Base-by-base conservation (phyloP, 2,888 invertebrate species). In the Ichneumoninae sp. region DNA sequence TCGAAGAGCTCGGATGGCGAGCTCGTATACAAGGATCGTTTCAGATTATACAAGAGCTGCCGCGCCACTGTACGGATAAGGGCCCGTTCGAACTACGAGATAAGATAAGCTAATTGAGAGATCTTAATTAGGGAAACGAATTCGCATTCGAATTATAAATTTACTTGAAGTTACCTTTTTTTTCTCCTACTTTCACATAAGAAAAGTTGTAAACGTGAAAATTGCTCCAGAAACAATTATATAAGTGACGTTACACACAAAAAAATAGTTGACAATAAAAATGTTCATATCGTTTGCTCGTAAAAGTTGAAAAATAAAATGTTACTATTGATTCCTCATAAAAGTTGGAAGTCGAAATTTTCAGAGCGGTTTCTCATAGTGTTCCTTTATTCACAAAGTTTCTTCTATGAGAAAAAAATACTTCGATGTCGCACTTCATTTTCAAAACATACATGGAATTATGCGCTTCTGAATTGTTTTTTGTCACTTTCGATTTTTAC, bases 21-120 rank as follows among this genome's bases (percentile, higher is more conserved):
- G 26, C 8, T 57, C 57, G 22, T 65, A 57, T 68, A 6, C 66
- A 50, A 73, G 75, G 66, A 54, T 75, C 13, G 13, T 70, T 40
- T 44, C 30, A 76, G 57, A 70, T 71, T 76, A 60, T 70, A 80
- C 68, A 33, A 57, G 81, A 68, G 68, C 71, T 80, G 81, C 81
- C 80, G 74, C 52, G 26, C 57, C 77, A 57, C 52, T 57, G 44
- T 65, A 66, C 40, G 77, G 78, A 84, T 84, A 82, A 87, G 83
- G 81, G 71, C 79, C 26, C 70, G 47, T 40, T 47, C 57, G 63
- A 50, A 73, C 79, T 63, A 65, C 73, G 77, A 88, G 91, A 91
- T 92, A 92, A 92, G 92, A 92, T 92, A 92, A 90, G 88, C 90
- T 92, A 92, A 92, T 92, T 92, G 91, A 92, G 91, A 91, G 89